phyloP scores from a whole-genome alignment of 2,888 invertebrate species.

The Quadroppia sp. region DNA sequence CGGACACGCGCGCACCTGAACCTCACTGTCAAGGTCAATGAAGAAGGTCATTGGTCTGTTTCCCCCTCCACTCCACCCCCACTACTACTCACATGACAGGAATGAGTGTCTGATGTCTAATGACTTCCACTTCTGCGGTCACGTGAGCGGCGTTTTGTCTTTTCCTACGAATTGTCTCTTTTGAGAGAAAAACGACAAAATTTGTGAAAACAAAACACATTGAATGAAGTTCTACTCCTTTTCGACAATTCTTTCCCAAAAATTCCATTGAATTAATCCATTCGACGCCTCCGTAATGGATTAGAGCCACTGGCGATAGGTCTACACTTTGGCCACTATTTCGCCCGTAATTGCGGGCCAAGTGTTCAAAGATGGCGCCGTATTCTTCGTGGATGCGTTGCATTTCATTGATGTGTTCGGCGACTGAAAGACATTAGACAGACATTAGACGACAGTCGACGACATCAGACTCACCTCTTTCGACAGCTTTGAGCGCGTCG shows the following conservation, averaged over 20 bases:
- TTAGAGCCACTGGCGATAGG: slow-evolving; percentile 56
- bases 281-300: slow-evolving; percentile 85
- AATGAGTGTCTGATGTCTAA: slow-evolving; percentile 90
- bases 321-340: slow-evolving; percentile 66
- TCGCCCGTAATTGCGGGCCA: slow-evolving; percentile 82
- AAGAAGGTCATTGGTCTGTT: not conserved
- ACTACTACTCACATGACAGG: slow-evolving; percentile 67
- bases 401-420: slow-evolving; percentile 99
- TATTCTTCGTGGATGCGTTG: slow-evolving; percentile 99
- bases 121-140: slow-evolving; percentile 79
- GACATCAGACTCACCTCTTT: slow-evolving; percentile 60
- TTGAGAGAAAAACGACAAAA: slow-evolving; percentile 94
- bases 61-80: not conserved
- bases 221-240: slow-evolving; percentile 71
- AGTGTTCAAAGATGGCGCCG: slow-evolving; percentile 95
- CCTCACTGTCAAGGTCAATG: slow-evolving; percentile 59
- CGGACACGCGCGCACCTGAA: slow-evolving; percentile 89
- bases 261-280: slow-evolving; percentile 98
- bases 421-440: slow-evolving; percentile 60
- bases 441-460: not conserved
- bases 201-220: slow-evolving; percentile 99
- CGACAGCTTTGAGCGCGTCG: slow-evolving; percentile 96
- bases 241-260: slow-evolving; percentile 67
- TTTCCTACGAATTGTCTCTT: slow-evolving; percentile 76
- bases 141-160: not conserved